Evolutionary conservation across 2,113 vertebrate genomes (phyloP), one percentile per base, ranked within the genome.

Genomic region (Chrysochloris asiatica): DNA sequence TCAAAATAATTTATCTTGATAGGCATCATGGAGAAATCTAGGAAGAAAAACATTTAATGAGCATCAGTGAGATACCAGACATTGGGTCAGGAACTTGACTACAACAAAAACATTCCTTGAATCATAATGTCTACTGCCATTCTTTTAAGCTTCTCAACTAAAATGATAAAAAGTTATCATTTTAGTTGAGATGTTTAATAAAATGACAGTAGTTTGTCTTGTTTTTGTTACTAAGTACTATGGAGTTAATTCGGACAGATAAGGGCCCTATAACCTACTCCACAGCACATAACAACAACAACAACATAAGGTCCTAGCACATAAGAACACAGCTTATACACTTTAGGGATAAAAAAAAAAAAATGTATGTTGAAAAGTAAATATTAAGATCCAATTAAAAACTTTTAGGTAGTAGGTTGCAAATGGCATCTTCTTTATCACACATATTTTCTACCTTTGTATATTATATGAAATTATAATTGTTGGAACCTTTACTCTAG

Each of bases 331-430:
- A 82, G 5, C 30, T 61, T 28, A 67, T 78, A 50, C 13, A 43
- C 26, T 63, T 83, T 28, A 86, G 26, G 9, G 86, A 86, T n/a
- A n/a, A n/a, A n/a, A n/a, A n/a, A 92, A 83, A 92, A 83, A 43
- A 45, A 54, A 63, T 52, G 80, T 86, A 71, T 36, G 45, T 33
- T 92, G 14, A 79, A 86, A 83, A 77, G 26, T 21, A 59, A 83
- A 88, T 33, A 11, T 56, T 86, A 17, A 54, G 33, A 28, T 61
- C n/a, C 83, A 84, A 38, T 59, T 41, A 22, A 79, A 89, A 52
- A 33, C 0, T 16, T 84, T 54, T 13, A 75, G 47, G 59, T 10
- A 72, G 22, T n/a, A 65, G 47, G 6, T n/a, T 82, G 13, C 19
- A 48, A 59, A 43, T 30, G 19, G 1, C 4, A 83, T 38, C n/a